Conservation (phyloP, 2,888 invertebrate species). For the Salpingus planirostris region DNA sequence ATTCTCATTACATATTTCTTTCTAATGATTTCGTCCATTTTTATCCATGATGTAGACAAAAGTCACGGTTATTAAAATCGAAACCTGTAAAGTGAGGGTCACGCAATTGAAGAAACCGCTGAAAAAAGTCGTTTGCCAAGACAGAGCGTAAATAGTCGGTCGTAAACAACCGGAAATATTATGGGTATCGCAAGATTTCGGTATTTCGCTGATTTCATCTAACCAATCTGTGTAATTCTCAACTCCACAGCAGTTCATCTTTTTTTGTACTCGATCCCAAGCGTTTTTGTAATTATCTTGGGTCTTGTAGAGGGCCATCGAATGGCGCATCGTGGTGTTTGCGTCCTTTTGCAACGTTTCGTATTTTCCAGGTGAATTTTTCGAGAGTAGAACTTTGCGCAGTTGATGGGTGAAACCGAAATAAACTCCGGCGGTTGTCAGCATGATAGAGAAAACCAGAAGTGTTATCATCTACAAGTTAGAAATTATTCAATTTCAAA, state of each 20-base stretch:
- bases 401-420: constrained; percentile 4
- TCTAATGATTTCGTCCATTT: too few species aligned
- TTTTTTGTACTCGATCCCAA: constrained; percentile 5
- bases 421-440: constrained; percentile 3
- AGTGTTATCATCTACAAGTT: too few species aligned
- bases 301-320: constrained; percentile 1
- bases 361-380: too few species aligned
- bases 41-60: constrained; percentile 1
- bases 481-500: too few species aligned
- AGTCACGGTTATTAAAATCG: not conserved
- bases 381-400: not conserved
- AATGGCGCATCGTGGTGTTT: constrained; percentile 1
- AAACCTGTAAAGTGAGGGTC: not conserved
- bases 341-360: too few species aligned
- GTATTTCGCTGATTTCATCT: not conserved
- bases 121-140: constrained; percentile 8
- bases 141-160: not conserved
- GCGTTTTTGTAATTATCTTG: not conserved
- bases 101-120: constrained; percentile 8
- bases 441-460: constrained; percentile 3
- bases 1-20: too few species aligned
- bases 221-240: constrained; percentile 8
- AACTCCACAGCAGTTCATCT: constrained; percentile 4
- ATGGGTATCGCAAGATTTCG: constrained; percentile 5
- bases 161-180: too few species aligned